Evolutionary conservation across 2,888 invertebrate species (phyloP).

Genomic region (Zonitis immaculata): DNA sequence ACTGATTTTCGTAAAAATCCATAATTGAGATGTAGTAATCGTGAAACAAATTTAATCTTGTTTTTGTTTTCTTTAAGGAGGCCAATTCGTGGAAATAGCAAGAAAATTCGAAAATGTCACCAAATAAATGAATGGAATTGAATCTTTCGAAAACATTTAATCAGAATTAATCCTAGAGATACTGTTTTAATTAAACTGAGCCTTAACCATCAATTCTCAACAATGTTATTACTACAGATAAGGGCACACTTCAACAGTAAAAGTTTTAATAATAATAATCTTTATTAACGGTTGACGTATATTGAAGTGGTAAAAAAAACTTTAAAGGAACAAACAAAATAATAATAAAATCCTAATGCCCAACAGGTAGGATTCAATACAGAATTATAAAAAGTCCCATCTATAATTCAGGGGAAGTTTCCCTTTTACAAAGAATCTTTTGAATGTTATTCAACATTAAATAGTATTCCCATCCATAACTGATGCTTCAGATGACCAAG

Average conservation of each 20-base stretch:
- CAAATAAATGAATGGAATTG: no score
- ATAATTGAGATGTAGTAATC: background rate
- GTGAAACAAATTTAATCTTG: background rate
- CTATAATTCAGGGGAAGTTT: no score
- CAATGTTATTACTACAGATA: constrained; percentile 1
- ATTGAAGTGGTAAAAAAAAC: no score
- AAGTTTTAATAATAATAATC: constrained; percentile 1
- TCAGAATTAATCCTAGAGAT: background rate
- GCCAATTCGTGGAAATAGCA: no score
- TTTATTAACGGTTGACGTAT: constrained; percentile 2
- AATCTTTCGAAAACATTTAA: background rate
- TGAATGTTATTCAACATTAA: no score
- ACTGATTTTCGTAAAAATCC: background rate
- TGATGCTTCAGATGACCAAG: no score
- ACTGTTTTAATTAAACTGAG: background rate
- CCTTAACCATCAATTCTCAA: background rate
- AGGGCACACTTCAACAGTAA: background rate
- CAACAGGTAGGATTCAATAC: background rate
- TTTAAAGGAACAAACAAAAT: no score
- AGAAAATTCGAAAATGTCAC: no score
- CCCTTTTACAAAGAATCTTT: no score
- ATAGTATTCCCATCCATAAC: no score
- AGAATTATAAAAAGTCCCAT: no score
- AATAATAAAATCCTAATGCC: background rate
- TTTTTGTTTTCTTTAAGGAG: no score